Percentiles rank a stretch among this genome's conserved stretches.
These are phyloP conservation scores for Philereme transversata DNA, from an alignment of 2,888 invertebrate genomes.

Conservation along the genomic window DNA sequence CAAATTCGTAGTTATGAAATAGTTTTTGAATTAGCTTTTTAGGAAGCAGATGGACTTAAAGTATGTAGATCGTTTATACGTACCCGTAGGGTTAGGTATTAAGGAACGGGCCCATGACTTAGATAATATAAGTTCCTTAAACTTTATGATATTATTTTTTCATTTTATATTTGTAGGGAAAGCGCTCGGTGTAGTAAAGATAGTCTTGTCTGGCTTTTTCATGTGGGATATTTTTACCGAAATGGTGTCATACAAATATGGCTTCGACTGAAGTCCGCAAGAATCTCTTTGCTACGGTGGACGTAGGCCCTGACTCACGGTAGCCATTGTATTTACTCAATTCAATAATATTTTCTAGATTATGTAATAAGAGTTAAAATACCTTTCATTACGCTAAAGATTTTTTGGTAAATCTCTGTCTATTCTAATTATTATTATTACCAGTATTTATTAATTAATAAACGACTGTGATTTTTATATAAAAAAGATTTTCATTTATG, in stretches of 20 bases:
- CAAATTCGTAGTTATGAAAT: constrained; percentile 57
- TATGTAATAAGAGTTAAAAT: constrained; percentile 59
- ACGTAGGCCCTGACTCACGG: constrained; percentile 40
- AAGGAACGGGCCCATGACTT: constrained; percentile 82
- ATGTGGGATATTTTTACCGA: background rate
- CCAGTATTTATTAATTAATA: constrained; percentile 60
- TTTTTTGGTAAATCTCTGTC: constrained; percentile 79
- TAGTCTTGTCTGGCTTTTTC: constrained; percentile 1
- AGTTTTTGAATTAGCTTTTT: constrained; percentile 77
- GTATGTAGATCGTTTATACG: constrained; percentile 70
- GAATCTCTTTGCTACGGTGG: constrained; percentile 20
- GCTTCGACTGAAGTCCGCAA: background rate
- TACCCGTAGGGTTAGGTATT: constrained; percentile 63
- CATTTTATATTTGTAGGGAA: constrained; percentile 4
- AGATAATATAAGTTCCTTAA: constrained; percentile 71
- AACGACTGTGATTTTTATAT: constrained; percentile 83
- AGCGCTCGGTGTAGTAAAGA: constrained; percentile 9
- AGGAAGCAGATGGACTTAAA: constrained; percentile 62
- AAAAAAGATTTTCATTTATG: constrained; percentile 39
- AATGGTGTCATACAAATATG: background rate
- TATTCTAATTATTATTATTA: constrained; percentile 81
- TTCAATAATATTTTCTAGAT: constrained; percentile 55
- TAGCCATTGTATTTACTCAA: constrained; percentile 62
- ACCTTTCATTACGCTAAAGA: constrained; percentile 69
- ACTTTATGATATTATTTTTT: constrained; percentile 43